Base-by-base conservation (phyloP, 2,113 vertebrate species). In the Ranitomeya variabilis region DNA sequence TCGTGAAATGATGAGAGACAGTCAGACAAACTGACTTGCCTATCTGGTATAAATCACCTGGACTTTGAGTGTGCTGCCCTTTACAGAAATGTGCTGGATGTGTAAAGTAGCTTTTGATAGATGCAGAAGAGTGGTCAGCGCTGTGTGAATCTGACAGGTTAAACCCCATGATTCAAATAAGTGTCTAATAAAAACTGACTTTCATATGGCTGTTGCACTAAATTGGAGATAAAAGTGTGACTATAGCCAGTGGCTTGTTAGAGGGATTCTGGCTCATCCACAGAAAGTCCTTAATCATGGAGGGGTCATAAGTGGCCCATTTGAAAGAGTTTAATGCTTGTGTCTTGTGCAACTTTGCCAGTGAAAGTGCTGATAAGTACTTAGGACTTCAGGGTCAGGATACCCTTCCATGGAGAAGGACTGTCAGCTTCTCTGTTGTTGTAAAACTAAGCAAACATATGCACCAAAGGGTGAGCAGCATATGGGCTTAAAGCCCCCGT, bases 121-220 rank as follows among this genome's bases (percentile, higher is more conserved):
- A 83, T 80, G 1, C 18, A 6, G 55, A 8, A 1, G 0, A 6
- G 0, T 69, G 62, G 77, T 90, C 79, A 82, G 67, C 62, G 31
- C 78, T 16, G 60, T 78, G 26, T 88, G 69, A 74, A 57, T 79
- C 62, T 79, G 79, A 81, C 80, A 89, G 73, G 1, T 78, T 15
- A 2, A 10, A 4, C 45, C 73, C 80, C 62, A 73, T 86, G 77
- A 81, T 87, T 82, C 45, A 90, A 88, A 67, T 69, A 79, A 89
- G 83, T 89, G 60, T 14, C 86, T 85, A 79, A 78, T 84, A 83
- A 84, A 89, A 84, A 69, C 23, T 78, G 87, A 89, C 87, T 89
- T 89, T 77, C 71, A 67, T 79, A 79, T 57, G 23, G 82, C 87
- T 85, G 73, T 57, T 84, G 73, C 45, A 23, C 26, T 77, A 85